These are phyloP conservation scores for Diplogasteroides magnus DNA, from an alignment of 1,140 invertebrate species.

Conservation along the genomic window DNA sequence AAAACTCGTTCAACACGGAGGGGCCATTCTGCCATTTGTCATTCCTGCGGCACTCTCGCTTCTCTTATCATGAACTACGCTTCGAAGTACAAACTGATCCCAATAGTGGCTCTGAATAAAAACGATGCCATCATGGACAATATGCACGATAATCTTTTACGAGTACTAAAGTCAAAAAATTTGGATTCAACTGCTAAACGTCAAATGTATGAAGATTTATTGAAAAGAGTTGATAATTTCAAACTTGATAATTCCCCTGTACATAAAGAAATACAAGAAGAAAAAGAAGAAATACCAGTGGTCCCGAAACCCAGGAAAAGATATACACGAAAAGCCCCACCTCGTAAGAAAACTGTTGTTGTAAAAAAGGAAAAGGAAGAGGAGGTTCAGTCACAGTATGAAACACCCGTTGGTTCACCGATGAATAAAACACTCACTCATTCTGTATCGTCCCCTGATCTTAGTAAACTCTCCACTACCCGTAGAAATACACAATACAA, in stretches of 20 bases:
- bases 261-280: neutral
- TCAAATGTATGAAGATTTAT: neutral
- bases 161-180: neutral
- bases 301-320: no score
- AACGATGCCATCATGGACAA: neutral
- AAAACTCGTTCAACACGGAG: neutral
- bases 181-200: neutral
- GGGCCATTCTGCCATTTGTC: neutral
- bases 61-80: neutral
- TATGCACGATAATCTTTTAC: neutral
- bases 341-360: no score
- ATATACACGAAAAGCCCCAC: no score
- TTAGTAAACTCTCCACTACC: no score
- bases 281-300: no score
- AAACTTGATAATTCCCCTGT: neutral
- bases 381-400: neutral
- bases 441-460: no score
- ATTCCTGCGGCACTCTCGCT: neutral
- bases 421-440: no score
- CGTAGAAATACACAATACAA: no score
- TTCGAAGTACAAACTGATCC: neutral
- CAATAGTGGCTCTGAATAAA: neutral
- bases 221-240: neutral
- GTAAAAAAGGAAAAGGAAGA: neutral
- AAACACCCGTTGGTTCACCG: neutral